These are phyloP conservation scores for Tetraodon nigroviridis DNA, from an alignment of 2,113 vertebrate genomes.

Conservation along the genomic window DNA sequence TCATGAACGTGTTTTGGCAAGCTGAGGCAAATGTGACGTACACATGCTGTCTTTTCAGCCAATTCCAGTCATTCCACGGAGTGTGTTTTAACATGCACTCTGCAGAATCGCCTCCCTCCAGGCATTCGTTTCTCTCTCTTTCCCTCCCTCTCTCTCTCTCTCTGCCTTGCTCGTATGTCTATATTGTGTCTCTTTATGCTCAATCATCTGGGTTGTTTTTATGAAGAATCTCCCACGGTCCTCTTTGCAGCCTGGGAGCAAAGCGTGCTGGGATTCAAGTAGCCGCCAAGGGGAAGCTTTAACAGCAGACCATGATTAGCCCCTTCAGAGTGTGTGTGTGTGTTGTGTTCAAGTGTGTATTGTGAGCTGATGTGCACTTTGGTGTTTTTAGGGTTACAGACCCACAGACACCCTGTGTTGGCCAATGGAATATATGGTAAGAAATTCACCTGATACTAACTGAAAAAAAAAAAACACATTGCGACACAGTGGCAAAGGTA, in stretches of 20 bases:
- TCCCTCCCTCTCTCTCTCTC: conserved; percentile 20
- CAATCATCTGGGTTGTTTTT: conserved; percentile 23
- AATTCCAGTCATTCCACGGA: conserved; percentile 74
- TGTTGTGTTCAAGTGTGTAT: conserved; percentile 35
- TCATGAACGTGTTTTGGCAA: conserved; percentile 29
- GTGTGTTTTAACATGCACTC: conserved; percentile 62
- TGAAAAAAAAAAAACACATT: neutral
- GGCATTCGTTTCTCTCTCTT: conserved; percentile 6
- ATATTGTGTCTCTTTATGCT: conserved; percentile 27
- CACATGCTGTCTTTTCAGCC: conserved; percentile 35
- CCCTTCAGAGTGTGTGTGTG: conserved; percentile 29
- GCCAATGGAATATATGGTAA: conserved; percentile 78
- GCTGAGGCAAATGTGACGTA: conserved; percentile 55
- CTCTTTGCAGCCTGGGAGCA: conserved; percentile 51
- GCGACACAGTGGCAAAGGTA: conserved; percentile 32
- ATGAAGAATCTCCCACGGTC: conserved; percentile 44
- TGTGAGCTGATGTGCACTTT: conserved; percentile 67
- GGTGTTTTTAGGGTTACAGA: conserved; percentile 74
- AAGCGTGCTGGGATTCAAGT: conserved; percentile 59
- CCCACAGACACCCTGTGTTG: conserved; percentile 59
- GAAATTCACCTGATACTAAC: conserved; percentile 44
- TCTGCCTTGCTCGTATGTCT: conserved; percentile 10
- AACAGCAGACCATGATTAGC: conserved; percentile 10
- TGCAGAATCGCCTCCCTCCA: conserved; percentile 15
- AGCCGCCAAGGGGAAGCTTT: conserved; percentile 9